A percentile compares a stretch with the other conserved stretches of the same genome.
Conservation (phyloP, 2,113 vertebrate genomes). For the Chloropsis cyanopogon region DNA sequence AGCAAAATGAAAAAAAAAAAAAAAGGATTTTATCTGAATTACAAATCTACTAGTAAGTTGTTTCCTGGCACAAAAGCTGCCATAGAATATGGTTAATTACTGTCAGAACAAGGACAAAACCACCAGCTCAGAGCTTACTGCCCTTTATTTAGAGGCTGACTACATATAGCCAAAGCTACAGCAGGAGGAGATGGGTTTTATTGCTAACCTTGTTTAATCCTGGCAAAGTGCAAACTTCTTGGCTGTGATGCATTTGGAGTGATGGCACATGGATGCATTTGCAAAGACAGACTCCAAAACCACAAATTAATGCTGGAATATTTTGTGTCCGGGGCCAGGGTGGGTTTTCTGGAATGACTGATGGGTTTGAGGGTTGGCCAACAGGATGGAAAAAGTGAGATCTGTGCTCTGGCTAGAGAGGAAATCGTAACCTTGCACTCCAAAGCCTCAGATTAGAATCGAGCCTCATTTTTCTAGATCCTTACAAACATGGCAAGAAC, state of each 20-base stretch:
- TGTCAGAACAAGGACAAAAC: not conserved
- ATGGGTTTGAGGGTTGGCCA: not conserved
- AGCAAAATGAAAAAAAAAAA: not conserved
- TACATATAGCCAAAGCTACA: not conserved
- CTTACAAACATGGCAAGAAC: not conserved
- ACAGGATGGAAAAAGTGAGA: not conserved
- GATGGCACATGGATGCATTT: not conserved
- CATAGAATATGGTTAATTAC: not conserved
- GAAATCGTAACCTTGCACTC: not conserved
- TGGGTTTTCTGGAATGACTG: not conserved
- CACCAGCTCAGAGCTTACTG: not conserved
- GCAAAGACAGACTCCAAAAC: slow-evolving; percentile 2
- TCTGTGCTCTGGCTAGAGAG: not conserved
- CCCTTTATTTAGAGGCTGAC: not conserved
- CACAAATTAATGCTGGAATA: not conserved
- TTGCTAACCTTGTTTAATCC: not conserved
- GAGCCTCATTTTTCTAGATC: not conserved
- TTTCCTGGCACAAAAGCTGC: not conserved
- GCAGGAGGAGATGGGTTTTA: not conserved
- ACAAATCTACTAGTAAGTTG: not conserved
- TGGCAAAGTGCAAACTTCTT: slow-evolving; percentile 2
- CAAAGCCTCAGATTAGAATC: not conserved
- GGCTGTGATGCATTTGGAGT: not conserved
- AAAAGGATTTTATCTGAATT: not conserved
- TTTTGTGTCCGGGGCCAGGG: not conserved